Evolutionary conservation across 2,888 invertebrate species (phyloP).

Genomic region (Troides helena): DNA sequence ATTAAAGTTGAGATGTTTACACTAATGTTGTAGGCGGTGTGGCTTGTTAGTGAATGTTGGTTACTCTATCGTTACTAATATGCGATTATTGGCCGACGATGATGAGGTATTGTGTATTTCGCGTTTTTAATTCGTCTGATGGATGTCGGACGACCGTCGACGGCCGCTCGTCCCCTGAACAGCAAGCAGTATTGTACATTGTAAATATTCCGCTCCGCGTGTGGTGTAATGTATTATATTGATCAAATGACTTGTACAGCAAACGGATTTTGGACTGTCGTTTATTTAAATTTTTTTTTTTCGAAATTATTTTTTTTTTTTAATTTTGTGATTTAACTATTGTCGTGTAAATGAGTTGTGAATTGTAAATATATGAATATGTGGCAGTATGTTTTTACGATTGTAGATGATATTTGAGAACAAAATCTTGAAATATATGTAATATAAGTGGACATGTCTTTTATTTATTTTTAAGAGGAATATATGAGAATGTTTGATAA

Average conservation of each 20-base stretch:
- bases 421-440: constrained; percentile 72
- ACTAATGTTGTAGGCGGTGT: too few relatives aligned
- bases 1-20: too few relatives aligned
- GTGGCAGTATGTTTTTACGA: constrained; percentile 53
- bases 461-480: constrained; percentile 4
- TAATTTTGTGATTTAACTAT: constrained; percentile 42
- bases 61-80: too few relatives aligned
- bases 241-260: constrained; percentile 40
- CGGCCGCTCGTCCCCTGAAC: constrained; percentile 6
- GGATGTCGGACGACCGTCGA: neutral
- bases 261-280: constrained; percentile 46
- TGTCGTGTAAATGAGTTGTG: constrained; percentile 58
- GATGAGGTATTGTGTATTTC: neutral
- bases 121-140: constrained; percentile 20
- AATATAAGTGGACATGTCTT: constrained; percentile 44
- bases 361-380: constrained; percentile 63
- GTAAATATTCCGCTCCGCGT: constrained; percentile 43
- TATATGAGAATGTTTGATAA: neutral
- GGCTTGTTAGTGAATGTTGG: too few relatives aligned
- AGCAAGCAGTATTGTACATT: constrained; percentile 34
- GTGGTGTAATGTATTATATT: constrained; percentile 41
- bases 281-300: constrained; percentile 39
- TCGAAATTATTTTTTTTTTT: constrained; percentile 44
- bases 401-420: constrained; percentile 67
- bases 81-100: too few relatives aligned